These are phyloP conservation scores for Rotaria sp. DNA, from an alignment of 2,888 invertebrate genomes.

Conservation along the genomic window DNA sequence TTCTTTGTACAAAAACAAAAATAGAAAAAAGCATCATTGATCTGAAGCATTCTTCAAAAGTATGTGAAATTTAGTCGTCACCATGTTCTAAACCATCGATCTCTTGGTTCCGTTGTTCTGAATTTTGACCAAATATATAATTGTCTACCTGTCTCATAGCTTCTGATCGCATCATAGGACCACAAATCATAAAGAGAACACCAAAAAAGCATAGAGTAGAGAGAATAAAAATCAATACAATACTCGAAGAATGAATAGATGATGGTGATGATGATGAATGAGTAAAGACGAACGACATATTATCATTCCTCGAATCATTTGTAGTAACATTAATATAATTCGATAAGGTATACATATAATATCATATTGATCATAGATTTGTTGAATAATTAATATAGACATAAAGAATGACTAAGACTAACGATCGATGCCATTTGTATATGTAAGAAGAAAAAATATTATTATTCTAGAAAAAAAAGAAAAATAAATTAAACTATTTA, in stretches of 20 bases:
- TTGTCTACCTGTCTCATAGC: background rate
- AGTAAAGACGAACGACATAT: background rate
- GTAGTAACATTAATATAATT: background rate
- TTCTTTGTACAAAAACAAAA: too few relatives aligned
- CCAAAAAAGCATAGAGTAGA: background rate
- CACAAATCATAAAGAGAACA: slow-evolving; percentile 1
- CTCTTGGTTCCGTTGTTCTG: background rate
- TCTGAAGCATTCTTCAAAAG: too few relatives aligned
- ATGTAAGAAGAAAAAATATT: too few relatives aligned
- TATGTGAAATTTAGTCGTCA: background rate
- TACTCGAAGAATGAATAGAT: background rate
- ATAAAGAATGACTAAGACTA: too few relatives aligned
- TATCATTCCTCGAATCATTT: background rate
- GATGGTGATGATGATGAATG: background rate
- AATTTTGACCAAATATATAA: background rate
- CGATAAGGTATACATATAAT: background rate
- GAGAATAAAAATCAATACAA: background rate
- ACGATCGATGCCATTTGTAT: too few relatives aligned
- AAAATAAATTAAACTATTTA: too few relatives aligned
- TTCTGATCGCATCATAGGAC: slow-evolving; percentile 18
- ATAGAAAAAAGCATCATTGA: too few relatives aligned
- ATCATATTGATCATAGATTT: background rate
- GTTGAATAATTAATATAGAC: background rate
- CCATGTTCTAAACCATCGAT: background rate
- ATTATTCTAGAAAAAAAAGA: too few relatives aligned